phyloP scores from a whole-genome alignment of 2,797 vertebrate species.

The Clarias pachynema region DNA sequence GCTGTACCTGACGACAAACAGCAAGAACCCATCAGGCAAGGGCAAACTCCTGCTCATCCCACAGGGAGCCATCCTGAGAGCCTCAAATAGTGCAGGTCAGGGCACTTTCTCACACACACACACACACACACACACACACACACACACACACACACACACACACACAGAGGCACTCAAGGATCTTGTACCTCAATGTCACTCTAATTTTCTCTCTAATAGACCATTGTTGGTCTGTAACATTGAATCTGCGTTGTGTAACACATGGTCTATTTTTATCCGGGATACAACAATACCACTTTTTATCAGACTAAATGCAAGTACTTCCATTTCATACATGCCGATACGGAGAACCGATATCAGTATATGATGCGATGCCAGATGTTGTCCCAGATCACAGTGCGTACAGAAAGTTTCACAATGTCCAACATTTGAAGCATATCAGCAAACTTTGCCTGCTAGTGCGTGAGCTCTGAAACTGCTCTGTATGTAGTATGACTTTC shows the following conservation, averaged over 20 bases:
- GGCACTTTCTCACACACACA: neutral
- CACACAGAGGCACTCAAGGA: conserved; percentile 3
- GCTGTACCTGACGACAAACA: conserved; percentile 97
- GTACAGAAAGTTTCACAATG: too few species aligned
- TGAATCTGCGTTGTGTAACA: neutral
- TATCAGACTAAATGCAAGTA: too few species aligned
- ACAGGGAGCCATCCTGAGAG: conserved; percentile 94
- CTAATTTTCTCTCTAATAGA: neutral
- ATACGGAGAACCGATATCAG: too few species aligned
- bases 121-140: neutral
- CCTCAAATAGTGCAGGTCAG: conserved; percentile 81
- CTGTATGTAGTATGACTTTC: too few species aligned
- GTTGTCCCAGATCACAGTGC: too few species aligned
- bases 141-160: neutral
- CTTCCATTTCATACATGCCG: too few species aligned
- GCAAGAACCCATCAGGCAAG: conserved; percentile 97
- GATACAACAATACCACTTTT: too few species aligned
- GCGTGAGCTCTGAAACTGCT: too few species aligned
- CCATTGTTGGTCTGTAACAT: neutral
- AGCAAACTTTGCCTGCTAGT: too few species aligned
- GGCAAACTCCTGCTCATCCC: conserved; percentile 98
- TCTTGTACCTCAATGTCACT: neutral
- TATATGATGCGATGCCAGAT: too few species aligned
- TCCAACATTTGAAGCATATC: too few species aligned
- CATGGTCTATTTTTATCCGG: neutral